Evolutionary conservation across 1,140 invertebrate genomes (phyloP), one percentile per base, ranked within the genome.

Genomic region (Drosophila malerkotliana): DNA sequence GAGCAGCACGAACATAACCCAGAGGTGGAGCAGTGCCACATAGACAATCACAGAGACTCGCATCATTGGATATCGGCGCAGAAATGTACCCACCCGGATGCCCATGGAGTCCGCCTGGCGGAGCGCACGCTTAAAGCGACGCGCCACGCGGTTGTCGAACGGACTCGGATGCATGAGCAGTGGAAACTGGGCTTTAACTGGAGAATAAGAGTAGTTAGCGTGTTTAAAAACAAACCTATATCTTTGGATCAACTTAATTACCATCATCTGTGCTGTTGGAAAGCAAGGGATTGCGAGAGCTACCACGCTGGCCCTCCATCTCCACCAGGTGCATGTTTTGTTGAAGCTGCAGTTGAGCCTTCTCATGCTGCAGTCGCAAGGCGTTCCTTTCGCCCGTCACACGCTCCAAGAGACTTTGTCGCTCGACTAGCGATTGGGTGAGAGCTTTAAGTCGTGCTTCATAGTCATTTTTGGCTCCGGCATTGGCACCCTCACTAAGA

Each of bases 341-440:
- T 18, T 83, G 68, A 0, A 90, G 45, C 92, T 90, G 92, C 73
- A 94, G 95, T 92, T 97, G 95, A n/a, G 95, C 91, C 91, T 96
- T 95, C 90, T 97, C 96, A 24, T 97, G 91, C 85, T 97, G 96
- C 18, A 97, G 87, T 45, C 94, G 92, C 21, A 97, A 92, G 9
- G 96, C 96, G 93, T 97, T 97, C 75, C 96, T 94, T 78, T 97
- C 96, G 1, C 95, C 95, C 28, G 95, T 96, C 14, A 97, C 92
- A 24, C 94, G 93, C 91, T 97, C 97, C 26, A 98, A 81, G 55
- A 94, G 93, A 53, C 95, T 95, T 90, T 98, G 97, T 83, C 97
- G 97, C 61, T 95, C 93, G 55, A 97, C 96, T 14, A 97, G 92
- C 49, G 95, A 96, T 85, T 97, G 95, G 1, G 96, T 97, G 9